phyloP scores from a whole-genome alignment of 1,140 invertebrate species.

The Hylaeus volcanicus region DNA sequence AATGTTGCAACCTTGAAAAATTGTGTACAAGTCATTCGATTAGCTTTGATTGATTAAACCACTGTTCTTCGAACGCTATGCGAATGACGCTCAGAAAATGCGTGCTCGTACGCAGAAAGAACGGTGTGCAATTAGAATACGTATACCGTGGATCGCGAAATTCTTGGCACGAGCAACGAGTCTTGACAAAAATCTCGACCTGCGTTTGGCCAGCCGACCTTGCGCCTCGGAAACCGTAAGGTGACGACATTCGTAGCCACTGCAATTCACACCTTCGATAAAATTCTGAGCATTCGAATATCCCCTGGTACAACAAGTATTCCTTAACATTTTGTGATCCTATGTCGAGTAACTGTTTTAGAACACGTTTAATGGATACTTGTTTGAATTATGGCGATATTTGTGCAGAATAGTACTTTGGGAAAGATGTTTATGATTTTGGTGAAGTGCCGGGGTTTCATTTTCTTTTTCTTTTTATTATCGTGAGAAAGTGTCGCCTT shows the following conservation, averaged over 20 bases:
- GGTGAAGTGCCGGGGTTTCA: too few species aligned
- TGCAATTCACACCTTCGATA: conserved; percentile 57
- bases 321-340: too few species aligned
- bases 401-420: too few species aligned
- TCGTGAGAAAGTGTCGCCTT: too few species aligned
- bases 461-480: too few species aligned
- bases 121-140: conserved; percentile 24
- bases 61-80: background rate
- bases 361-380: too few species aligned
- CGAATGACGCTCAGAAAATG: background rate
- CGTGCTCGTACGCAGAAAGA: conserved; percentile 2
- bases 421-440: too few species aligned
- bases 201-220: conserved; percentile 51
- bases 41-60: background rate
- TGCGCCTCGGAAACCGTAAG: conserved; percentile 32
- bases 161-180: conserved; percentile 43
- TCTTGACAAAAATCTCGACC: conserved; percentile 53
- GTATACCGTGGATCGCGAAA: conserved; percentile 21
- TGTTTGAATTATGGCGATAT: too few species aligned
- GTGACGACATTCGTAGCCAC: conserved; percentile 39
- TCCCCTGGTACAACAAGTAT: background rate
- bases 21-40: too few species aligned
- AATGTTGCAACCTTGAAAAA: too few species aligned
- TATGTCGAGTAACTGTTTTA: too few species aligned
- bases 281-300: conserved; percentile 48